These are phyloP conservation scores for Ophioninae sp. DNA, from an alignment of 2,888 invertebrate genomes.

Conservation along the genomic window DNA sequence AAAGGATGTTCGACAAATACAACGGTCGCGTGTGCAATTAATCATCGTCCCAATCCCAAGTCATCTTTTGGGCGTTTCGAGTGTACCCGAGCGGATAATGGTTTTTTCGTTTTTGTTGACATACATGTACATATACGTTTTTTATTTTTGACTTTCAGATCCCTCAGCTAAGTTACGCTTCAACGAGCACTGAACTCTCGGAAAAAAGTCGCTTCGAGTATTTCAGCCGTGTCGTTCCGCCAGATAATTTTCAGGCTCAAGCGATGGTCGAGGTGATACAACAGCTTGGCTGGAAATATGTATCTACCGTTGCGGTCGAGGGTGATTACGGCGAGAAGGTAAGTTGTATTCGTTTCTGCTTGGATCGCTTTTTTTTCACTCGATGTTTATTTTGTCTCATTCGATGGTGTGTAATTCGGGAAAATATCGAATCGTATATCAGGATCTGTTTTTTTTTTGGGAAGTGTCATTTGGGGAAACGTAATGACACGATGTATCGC, in stretches of 20 bases:
- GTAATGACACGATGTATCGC: no score
- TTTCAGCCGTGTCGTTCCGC: slow-evolving; percentile 88
- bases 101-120: background rate
- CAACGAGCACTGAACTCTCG: slow-evolving; percentile 87
- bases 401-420: no score
- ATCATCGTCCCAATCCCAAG: background rate
- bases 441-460: no score
- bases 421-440: no score
- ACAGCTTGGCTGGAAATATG: slow-evolving; percentile 88
- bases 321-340: slow-evolving; percentile 90
- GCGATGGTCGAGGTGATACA: slow-evolving; percentile 86
- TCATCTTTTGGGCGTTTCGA: background rate
- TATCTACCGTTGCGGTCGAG: slow-evolving; percentile 89
- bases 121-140: background rate
- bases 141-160: slow-evolving; percentile 80
- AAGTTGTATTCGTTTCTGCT: slow-evolving; percentile 65
- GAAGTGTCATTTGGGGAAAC: no score
- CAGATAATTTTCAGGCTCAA: slow-evolving; percentile 87
- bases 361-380: slow-evolving; percentile 3
- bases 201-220: slow-evolving; percentile 87
- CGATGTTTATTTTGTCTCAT: background rate
- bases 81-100: background rate
- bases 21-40: background rate
- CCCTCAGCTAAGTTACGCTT: slow-evolving; percentile 88
- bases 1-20: background rate